phyloP scores from a whole-genome alignment of 2,888 invertebrate genomes.

The Exocentrus adspersus region DNA sequence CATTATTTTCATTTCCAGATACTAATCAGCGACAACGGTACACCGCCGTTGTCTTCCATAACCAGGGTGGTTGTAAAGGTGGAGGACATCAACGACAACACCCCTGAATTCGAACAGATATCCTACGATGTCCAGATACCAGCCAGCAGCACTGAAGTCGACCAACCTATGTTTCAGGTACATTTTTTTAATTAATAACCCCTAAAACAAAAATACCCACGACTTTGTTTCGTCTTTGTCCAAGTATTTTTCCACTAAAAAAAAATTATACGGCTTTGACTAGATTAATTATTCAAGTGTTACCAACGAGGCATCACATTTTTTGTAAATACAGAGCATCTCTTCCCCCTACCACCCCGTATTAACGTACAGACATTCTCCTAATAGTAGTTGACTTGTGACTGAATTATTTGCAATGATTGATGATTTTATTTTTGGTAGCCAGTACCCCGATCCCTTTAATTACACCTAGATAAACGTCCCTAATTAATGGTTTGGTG shows the following conservation, averaged over 20 bases:
- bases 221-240: neutral
- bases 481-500: conserved; percentile 3
- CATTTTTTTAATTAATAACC: no score
- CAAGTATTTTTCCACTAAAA: no score
- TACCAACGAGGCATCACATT: no score
- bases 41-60: conserved; percentile 77
- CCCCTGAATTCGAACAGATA: conserved; percentile 84
- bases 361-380: neutral
- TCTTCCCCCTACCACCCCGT: neutral
- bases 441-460: conserved; percentile 2
- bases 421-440: conserved; percentile 7
- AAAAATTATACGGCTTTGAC: no score
- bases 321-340: neutral
- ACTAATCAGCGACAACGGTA: conserved; percentile 82
- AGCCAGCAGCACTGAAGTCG: conserved; percentile 64
- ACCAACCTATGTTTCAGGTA: conserved; percentile 72
- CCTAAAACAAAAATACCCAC: no score
- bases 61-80: conserved; percentile 85
- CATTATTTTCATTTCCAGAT: conserved; percentile 65
- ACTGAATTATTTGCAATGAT: neutral
- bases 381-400: conserved; percentile 15
- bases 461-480: conserved; percentile 1
- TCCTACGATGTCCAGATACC: conserved; percentile 86
- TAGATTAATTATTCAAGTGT: no score
- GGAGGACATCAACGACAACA: conserved; percentile 87